Base-by-base conservation (phyloP, 23 tunicate genomes). In the Ciona savignyi region DNA sequence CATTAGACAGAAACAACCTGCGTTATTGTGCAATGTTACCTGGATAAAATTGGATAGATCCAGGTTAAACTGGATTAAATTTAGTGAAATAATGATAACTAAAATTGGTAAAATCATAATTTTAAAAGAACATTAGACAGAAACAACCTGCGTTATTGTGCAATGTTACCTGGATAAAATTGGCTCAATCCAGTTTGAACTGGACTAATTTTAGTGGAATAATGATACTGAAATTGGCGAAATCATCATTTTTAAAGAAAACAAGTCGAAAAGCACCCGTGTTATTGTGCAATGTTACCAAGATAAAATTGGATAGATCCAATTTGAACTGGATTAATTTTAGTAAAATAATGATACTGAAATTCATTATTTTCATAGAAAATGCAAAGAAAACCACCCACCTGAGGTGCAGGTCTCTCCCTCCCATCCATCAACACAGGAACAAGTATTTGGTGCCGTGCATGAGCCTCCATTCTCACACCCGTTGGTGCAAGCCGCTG, bases 381-480 rank as follows among this genome's bases (percentile, higher is more conserved):
- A 11, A 49, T 49, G 26, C 22, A n/a, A 11, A 11, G 6, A 42
- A 15, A 9, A 42, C 56, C 24, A 74, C 82, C 78, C 29, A 85
- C 91, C 75, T 25, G 83, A 56, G 27, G 31, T 79, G 67, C 91
- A 85, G n/a, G 4, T 32, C 1, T 73, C 42, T 33, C 91, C 91
- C 30, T 32, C 4, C 49, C 49, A 85, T 0, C 91, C 91, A 3
- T 51, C 25, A 22, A 6, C 23, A 31, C 91, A 85, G 1, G 77
- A 72, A 70, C 91, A 85, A 3, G 77, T 73, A 20, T 78, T 33
- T 19, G 91, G 97, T 20, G 79, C 81, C 29, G 77, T 32, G 71
- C 97, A 91, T 0, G 32, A 24, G 1, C 90, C 97, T 25, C 79
- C 89, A 78, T 91, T 84, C 64, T 30, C 42, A 70, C 97, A 91